Percentiles rank a stretch among this genome's conserved stretches.
These are phyloP conservation scores for Ahaetulla prasina DNA, from an alignment of 2,113 vertebrate genomes.

Conservation along the genomic window DNA sequence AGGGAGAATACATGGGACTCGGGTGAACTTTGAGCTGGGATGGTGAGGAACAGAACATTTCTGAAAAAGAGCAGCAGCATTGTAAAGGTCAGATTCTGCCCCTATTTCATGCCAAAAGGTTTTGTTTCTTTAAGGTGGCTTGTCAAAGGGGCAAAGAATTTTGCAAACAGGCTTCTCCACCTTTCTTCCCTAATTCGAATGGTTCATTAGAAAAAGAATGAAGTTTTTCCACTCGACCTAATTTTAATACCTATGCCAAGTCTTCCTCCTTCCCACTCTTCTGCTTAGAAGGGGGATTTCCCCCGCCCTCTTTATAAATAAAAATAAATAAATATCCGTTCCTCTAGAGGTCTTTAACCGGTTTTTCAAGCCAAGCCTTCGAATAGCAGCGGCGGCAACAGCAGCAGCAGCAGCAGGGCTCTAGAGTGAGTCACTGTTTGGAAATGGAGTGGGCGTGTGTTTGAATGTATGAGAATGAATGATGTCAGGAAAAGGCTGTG, in stretches of 20 bases:
- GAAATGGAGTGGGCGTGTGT: slow-evolving; percentile 60
- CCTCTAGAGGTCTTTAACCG: slow-evolving; percentile 25
- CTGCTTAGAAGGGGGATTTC: neutral
- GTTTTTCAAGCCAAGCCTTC: slow-evolving; percentile 51
- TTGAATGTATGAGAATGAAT: slow-evolving; percentile 53
- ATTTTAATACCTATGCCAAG: neutral
- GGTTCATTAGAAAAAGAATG: neutral
- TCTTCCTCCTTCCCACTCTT: slow-evolving; percentile 8
- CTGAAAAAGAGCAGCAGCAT: neutral
- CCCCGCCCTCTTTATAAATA: neutral
- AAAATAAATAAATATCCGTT: neutral
- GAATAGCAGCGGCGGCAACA: neutral
- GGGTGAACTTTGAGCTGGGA: neutral
- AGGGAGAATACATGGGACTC: neutral
- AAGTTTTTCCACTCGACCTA: neutral
- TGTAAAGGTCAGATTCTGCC: neutral
- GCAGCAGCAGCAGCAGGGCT: neutral
- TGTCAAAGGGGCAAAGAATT: neutral
- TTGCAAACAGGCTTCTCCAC: neutral
- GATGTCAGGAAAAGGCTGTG: slow-evolving; percentile 62
- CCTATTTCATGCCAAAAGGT: neutral
- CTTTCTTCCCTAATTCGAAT: neutral
- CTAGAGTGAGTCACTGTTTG: slow-evolving; percentile 66
- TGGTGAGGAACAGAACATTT: too few species aligned
- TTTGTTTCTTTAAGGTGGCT: slow-evolving; percentile 5